Evolutionary conservation across 2,113 vertebrate species (phyloP), one percentile per base, ranked within the genome.

Genomic region (Dendrocopos noguchii): DNA sequence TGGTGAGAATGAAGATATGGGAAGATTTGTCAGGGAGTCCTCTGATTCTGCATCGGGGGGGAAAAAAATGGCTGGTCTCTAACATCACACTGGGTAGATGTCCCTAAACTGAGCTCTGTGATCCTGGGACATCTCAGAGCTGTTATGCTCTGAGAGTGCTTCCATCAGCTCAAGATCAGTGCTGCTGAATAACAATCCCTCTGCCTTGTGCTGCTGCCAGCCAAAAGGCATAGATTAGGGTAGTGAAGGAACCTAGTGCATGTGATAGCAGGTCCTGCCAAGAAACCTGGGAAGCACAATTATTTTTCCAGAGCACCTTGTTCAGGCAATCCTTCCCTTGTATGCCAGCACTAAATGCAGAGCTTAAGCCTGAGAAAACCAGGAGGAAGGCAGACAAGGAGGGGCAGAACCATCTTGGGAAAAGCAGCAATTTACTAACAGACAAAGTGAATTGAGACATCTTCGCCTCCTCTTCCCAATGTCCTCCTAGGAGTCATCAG

Each of bases 221-320:
- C 53, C 68, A 64, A 82, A 78, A 78, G 72, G 76, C 79, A 72
- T 0, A 0, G 82, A 95, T 85, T 91, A 94, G 44, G 39, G 53
- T 36, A 77, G 61, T 2, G 1, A 90, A 77, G 91, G 64, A 87
- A 77, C 87, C 64, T 71, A 31, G 5, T n/a, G 31, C 73, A 91
- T 53, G 33, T 83, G 88, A 93, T 56, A 34, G 2, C 28, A 27
- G 13, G 24, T 55, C 53, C 68, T 91, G 91, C 91, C 93, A 94
- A 64, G 82, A 95, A 93, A 90, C 61, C 88, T 53, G 56, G 85
- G 57, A 68, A 91, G 84, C 36, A 57, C 64, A 90, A 71, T 11
- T 0, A 27, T 46, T 90, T 83, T 71, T 13, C 72, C 56, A 67
- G 56, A 22, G 17, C 52, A 67, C 82, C 72, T 90, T 88, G 56